phyloP scores from a whole-genome alignment of 2,888 invertebrate genomes.

The Zeuzera pyrina region DNA sequence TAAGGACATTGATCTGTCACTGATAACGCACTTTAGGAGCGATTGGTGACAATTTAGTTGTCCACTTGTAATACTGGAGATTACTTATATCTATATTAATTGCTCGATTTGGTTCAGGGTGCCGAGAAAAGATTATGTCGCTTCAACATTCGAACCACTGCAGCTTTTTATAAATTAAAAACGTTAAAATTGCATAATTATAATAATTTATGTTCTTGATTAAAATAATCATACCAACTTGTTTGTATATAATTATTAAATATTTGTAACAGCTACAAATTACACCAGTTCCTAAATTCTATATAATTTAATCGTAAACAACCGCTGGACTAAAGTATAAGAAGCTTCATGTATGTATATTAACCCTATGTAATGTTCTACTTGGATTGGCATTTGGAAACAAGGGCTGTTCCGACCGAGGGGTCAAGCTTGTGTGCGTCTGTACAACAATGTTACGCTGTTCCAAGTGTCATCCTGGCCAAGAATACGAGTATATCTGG shows the following conservation, averaged over 20 bases:
- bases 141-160: no score
- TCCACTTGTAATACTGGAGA: constrained; percentile 53
- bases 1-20: constrained; percentile 66
- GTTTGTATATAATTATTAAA: no score
- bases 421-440: constrained; percentile 21
- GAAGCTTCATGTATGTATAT: constrained; percentile 24
- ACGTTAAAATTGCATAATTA: no score
- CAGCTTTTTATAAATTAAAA: neutral
- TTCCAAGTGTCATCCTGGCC: constrained; percentile 6
- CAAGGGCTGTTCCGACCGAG: constrained; percentile 27
- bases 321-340: constrained; percentile 28
- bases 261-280: no score
- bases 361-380: constrained; percentile 36
- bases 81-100: constrained; percentile 43
- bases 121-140: no score
- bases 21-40: constrained; percentile 58
- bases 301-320: constrained; percentile 29
- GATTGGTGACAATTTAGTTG: constrained; percentile 64
- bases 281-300: no score
- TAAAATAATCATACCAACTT: no score
- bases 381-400: constrained; percentile 30
- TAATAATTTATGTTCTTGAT: no score
- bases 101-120: no score
- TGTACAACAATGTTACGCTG: constrained; percentile 14
- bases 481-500: constrained; percentile 1